Percentiles rank a stretch among this genome's conserved stretches.
phyloP scores from a whole-genome alignment of 2,113 vertebrate species.

The Esox niger region DNA sequence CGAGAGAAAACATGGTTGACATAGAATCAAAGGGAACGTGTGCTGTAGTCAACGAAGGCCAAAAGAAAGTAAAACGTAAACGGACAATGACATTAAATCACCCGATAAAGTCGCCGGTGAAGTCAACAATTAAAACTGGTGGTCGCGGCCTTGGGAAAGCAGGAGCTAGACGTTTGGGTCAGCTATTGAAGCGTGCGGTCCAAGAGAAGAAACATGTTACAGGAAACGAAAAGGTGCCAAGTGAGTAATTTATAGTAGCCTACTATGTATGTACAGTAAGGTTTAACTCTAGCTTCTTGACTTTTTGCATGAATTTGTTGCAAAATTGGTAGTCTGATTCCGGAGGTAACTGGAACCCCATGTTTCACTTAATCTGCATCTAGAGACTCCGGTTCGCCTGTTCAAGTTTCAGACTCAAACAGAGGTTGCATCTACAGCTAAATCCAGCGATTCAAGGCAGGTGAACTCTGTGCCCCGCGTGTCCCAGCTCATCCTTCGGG shows the following conservation, averaged over 20 bases:
- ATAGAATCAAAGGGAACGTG: neutral
- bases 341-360: neutral
- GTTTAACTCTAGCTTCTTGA: neutral
- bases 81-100: neutral
- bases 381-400: conserved; percentile 12
- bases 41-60: neutral
- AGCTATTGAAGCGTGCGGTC: conserved; percentile 21
- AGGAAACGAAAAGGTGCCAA: conserved; percentile 7
- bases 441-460: neutral
- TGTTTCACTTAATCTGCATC: neutral
- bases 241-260: conserved; percentile 16
- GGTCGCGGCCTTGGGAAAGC: conserved; percentile 18
- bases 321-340: too few species aligned
- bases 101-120: neutral
- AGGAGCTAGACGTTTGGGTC: conserved; percentile 18
- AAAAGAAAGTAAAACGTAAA: neutral
- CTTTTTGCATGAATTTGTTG: too few species aligned
- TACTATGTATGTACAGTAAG: too few species aligned
- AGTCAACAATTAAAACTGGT: neutral
- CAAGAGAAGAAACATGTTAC: neutral
- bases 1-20: neutral
- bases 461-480: conserved; percentile 58
- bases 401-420: conserved; percentile 20
- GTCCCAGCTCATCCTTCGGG: conserved; percentile 72
- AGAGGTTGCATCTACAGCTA: neutral